A percentile compares a stretch with the other conserved stretches of the same genome.
Evolutionary conservation across 2,797 vertebrate genomes (phyloP).

Genomic region (Phaenicophaeus curvirostris): DNA sequence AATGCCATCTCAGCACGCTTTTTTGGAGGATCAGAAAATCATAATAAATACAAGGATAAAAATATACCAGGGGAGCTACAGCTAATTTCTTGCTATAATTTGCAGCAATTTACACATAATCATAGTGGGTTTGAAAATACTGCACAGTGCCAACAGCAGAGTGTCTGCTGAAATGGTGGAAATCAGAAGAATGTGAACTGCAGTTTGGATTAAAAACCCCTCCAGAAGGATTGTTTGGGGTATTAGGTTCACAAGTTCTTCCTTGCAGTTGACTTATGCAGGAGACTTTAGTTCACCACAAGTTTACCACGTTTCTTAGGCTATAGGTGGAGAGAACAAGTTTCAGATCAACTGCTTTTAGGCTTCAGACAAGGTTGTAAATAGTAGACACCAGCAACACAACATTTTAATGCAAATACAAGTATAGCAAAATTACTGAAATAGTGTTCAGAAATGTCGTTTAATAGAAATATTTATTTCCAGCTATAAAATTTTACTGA

Average conservation of each 20-base stretch:
- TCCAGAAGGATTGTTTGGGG: not conserved
- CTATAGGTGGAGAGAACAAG: not conserved
- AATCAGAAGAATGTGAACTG: conserved; percentile 2
- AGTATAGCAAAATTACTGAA: not conserved
- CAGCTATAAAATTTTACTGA: not conserved
- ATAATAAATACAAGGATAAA: conserved; percentile 46
- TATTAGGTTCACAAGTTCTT: not conserved
- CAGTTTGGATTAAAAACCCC: not conserved
- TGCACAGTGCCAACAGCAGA: not conserved
- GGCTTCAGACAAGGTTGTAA: not conserved
- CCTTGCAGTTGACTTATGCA: not conserved
- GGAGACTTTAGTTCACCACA: not conserved
- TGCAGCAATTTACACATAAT: conserved; percentile 56
- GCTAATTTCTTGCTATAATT: conserved; percentile 60
- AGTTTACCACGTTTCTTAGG: not conserved
- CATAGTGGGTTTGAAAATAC: conserved; percentile 35
- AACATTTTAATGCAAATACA: not conserved
- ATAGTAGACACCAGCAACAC: not conserved
- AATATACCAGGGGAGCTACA: conserved; percentile 43
- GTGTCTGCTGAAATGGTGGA: conserved; percentile 8
- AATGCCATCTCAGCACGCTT: conserved; percentile 51
- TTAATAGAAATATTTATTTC: not conserved
- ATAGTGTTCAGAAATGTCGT: not conserved
- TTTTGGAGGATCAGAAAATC: conserved; percentile 42
- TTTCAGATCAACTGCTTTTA: not conserved